Evolutionary conservation across 2,113 vertebrate species (phyloP).

Genomic region (Neomonachus schauinslandi): DNA sequence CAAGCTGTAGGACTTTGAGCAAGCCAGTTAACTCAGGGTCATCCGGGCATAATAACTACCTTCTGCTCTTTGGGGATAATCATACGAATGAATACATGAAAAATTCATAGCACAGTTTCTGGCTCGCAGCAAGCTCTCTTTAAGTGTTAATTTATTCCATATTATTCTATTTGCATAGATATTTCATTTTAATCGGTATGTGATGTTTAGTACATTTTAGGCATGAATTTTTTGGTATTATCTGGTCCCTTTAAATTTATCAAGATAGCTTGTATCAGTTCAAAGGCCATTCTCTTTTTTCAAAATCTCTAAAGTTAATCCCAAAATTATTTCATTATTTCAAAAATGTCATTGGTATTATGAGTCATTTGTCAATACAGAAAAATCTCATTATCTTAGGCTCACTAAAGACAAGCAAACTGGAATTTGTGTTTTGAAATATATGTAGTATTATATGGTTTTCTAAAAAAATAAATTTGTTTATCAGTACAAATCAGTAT

Average conservation of each 20-base stretch:
- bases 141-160: constrained; percentile 25
- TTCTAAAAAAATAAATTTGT: constrained; percentile 27
- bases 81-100: neutral
- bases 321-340: constrained; percentile 45
- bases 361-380: constrained; percentile 37
- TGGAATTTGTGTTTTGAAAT: constrained; percentile 9
- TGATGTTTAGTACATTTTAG: constrained; percentile 23
- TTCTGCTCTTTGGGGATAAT: neutral
- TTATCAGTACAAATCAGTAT: constrained; percentile 24
- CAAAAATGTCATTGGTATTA: neutral
- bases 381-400: constrained; percentile 28
- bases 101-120: neutral
- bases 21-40: neutral
- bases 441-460: neutral
- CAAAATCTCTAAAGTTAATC: constrained; percentile 8
- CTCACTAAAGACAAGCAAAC: neutral
- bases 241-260: constrained; percentile 36
- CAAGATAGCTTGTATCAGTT: neutral
- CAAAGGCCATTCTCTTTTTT: constrained; percentile 43
- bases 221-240: neutral
- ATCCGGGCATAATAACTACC: neutral
- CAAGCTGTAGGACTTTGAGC: neutral
- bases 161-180: constrained; percentile 10
- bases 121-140: neutral
- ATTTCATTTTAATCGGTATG: constrained; percentile 21